A percentile compares a stretch with the other conserved stretches of the same genome.
Conservation (phyloP, 2,888 invertebrate species). For the Balanococcus diminutus region DNA sequence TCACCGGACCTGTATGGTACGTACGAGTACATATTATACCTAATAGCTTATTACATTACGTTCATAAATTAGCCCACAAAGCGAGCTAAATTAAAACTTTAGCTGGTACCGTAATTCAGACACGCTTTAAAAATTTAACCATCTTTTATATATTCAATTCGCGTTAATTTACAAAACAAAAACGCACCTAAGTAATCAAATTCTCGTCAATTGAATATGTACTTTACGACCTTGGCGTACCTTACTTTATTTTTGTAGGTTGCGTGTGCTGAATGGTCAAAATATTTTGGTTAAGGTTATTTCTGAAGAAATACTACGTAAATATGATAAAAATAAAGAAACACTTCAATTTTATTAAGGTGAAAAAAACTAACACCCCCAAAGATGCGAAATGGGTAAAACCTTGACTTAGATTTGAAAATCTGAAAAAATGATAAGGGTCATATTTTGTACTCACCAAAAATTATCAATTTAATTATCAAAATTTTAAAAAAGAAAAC, state of each 20-base stretch:
- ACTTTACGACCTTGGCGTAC: slow-evolving; percentile 32
- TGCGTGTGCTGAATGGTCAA: background rate
- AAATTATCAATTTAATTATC: too few relatives aligned
- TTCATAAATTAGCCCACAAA: slow-evolving; percentile 3
- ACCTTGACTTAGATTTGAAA: too few relatives aligned
- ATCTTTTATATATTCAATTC: slow-evolving; percentile 21
- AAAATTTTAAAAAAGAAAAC: too few relatives aligned
- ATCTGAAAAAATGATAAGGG: too few relatives aligned
- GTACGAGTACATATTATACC: background rate
- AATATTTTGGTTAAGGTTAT: background rate
- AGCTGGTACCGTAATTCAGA: background rate
- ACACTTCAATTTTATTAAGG: background rate
- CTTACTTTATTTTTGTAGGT: background rate
- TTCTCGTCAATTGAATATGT: slow-evolving; percentile 17
- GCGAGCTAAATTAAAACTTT: background rate
- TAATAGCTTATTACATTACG: too few relatives aligned
- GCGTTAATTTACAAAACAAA: slow-evolving; percentile 15
- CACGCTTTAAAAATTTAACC: background rate
- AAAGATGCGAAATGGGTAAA: too few relatives aligned
- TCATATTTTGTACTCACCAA: too few relatives aligned
- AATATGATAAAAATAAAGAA: background rate
- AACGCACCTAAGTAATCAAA: slow-evolving; percentile 21
- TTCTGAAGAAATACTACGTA: background rate
- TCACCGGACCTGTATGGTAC: background rate
- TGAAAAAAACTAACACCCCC: too few relatives aligned